Conservation (phyloP, 2,888 invertebrate genomes). For the Nymphalis c-album region DNA sequence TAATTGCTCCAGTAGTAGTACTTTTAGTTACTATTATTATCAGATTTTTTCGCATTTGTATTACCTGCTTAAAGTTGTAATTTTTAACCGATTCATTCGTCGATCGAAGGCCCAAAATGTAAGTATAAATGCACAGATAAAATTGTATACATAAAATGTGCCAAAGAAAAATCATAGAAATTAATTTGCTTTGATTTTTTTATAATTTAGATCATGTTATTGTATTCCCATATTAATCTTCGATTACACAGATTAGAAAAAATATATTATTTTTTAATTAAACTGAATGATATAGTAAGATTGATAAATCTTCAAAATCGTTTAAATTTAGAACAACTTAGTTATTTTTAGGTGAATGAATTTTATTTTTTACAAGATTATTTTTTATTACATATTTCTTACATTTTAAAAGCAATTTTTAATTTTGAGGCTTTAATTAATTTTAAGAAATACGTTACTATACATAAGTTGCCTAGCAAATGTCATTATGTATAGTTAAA, state of each 20-base stretch:
- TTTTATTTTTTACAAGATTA: background rate
- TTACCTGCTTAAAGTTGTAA: too few species aligned
- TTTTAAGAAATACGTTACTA: conserved; percentile 17
- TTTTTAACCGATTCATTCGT: too few species aligned
- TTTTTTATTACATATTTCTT: background rate
- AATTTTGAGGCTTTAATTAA: conserved; percentile 39
- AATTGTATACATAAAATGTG: conserved; percentile 14
- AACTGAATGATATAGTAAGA: too few species aligned
- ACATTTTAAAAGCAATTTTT: conserved; percentile 2
- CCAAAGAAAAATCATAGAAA: conserved; percentile 18
- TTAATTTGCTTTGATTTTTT: conserved; percentile 1
- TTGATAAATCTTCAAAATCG: too few species aligned
- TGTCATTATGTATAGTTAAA: conserved; percentile 15
- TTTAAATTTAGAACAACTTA: background rate
- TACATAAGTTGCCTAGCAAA: conserved; percentile 7
- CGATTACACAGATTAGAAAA: too few species aligned
- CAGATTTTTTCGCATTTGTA: too few species aligned
- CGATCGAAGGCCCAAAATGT: too few species aligned
- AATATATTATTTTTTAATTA: too few species aligned
- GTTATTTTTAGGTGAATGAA: background rate
- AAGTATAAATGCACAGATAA: too few species aligned
- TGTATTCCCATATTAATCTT: background rate
- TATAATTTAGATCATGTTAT: background rate
- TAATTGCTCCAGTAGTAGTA: too few species aligned
- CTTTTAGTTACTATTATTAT: too few species aligned